These are phyloP conservation scores for Sebastes taczanowskii DNA, from an alignment of 2,797 vertebrate genomes.

Conservation along the genomic window DNA sequence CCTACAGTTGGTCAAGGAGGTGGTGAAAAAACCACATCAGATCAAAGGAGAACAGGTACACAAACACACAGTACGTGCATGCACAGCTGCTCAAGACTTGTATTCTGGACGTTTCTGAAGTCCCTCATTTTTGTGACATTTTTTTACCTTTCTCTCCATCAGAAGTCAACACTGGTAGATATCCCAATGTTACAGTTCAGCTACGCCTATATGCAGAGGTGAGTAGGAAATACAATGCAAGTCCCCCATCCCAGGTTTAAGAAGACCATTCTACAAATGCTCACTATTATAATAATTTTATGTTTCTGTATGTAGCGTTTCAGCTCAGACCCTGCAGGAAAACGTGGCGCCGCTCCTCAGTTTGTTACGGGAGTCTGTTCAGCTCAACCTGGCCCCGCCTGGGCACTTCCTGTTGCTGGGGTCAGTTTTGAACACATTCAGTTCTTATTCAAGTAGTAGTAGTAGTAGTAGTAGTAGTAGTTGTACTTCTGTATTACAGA, in stretches of 20 bases:
- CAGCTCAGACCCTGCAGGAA: conserved; percentile 88
- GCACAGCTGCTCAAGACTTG: not conserved
- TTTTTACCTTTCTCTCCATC: conserved; percentile 48
- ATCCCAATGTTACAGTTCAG: conserved; percentile 94
- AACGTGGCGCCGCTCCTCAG: conserved; percentile 87
- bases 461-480: not conserved
- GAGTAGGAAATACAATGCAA: conserved; percentile 65
- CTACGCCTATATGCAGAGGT: conserved; percentile 92
- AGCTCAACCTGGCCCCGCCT: conserved; percentile 92
- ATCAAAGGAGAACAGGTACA: conserved; percentile 93
- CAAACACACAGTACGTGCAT: not conserved
- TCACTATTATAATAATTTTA: not conserved
- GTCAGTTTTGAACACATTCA: conserved; percentile 72
- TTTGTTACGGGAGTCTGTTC: conserved; percentile 92
- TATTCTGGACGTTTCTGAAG: not conserved
- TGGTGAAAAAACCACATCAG: conserved; percentile 94
- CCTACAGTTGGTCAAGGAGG: conserved; percentile 91
- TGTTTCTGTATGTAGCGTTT: conserved; percentile 78
- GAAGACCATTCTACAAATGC: not conserved
- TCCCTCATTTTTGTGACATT: not conserved
- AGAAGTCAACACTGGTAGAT: conserved; percentile 87
- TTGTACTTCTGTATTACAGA: not conserved
- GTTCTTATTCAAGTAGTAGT: not conserved
- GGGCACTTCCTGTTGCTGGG: conserved; percentile 95
- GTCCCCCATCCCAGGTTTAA: not conserved